Conservation (phyloP, 2,888 invertebrate genomes). For the Dichetophora obliterata region DNA sequence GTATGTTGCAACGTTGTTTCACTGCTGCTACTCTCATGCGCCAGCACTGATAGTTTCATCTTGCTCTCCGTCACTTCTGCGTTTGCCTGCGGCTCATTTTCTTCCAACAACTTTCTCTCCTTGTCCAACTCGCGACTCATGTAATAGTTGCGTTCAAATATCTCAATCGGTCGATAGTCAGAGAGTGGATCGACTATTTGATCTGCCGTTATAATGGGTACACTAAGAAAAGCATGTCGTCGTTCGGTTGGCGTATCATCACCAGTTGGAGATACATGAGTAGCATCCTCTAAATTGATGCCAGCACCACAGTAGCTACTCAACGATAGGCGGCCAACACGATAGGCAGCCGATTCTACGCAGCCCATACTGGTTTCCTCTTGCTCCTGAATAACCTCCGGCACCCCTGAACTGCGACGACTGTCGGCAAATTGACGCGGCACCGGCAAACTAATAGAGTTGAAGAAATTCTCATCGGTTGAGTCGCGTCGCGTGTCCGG, state of each 20-base stretch:
- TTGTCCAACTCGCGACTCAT: slow-evolving; percentile 61
- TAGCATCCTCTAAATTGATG: slow-evolving; percentile 49
- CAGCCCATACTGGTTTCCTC: slow-evolving; percentile 56
- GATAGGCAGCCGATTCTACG: slow-evolving; percentile 51
- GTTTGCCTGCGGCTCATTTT: slow-evolving; percentile 3
- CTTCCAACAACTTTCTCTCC: slow-evolving; percentile 50
- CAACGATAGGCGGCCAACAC: slow-evolving; percentile 60
- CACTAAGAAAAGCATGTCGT: slow-evolving; percentile 61
- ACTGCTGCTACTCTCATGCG: slow-evolving; percentile 26
- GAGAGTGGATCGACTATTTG: slow-evolving; percentile 65
- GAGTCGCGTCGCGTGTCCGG: slow-evolving; percentile 76
- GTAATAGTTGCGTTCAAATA: slow-evolving; percentile 68
- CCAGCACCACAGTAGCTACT: slow-evolving; percentile 58
- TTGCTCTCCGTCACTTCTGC: slow-evolving; percentile 47
- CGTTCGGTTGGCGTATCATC: slow-evolving; percentile 54
- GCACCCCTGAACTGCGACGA: slow-evolving; percentile 75
- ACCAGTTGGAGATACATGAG: slow-evolving; percentile 56
- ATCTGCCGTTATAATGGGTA: slow-evolving; percentile 62
- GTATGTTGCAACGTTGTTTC: slow-evolving; percentile 53
- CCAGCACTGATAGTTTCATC: slow-evolving; percentile 25
- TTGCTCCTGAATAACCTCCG: slow-evolving; percentile 65
- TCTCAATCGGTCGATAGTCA: slow-evolving; percentile 67
- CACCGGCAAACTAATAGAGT: slow-evolving; percentile 74
- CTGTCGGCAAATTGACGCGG: slow-evolving; percentile 88
- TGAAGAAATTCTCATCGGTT: slow-evolving; percentile 72